These are phyloP conservation scores for Nothoprocta pentlandii DNA, from an alignment of 2,113 vertebrate species.

Conservation along the genomic window DNA sequence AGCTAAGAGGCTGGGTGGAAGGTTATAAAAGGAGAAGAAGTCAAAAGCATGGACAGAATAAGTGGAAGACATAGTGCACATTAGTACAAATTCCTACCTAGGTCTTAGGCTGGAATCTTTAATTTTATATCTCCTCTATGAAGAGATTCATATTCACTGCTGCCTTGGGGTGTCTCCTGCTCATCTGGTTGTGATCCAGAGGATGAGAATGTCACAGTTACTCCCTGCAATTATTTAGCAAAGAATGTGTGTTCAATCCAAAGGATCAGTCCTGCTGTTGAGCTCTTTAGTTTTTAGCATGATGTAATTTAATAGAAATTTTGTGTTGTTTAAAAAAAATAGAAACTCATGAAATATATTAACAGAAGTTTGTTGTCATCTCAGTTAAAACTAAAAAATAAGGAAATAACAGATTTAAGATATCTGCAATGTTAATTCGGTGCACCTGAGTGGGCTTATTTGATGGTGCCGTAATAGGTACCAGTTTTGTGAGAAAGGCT, in stretches of 20 bases:
- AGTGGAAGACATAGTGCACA: neutral
- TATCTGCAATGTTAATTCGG: neutral
- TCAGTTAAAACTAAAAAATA: neutral
- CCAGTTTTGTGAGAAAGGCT: neutral
- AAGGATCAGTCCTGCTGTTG: neutral
- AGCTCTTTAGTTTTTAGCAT: neutral
- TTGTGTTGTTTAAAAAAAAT: neutral
- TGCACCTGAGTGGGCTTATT: accelerated
- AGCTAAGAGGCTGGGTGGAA: neutral
- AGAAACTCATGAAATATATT: neutral
- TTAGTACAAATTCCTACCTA: neutral
- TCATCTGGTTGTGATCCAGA: neutral
- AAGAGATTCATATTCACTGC: neutral
- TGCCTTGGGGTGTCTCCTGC: neutral
- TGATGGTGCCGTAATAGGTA: neutral
- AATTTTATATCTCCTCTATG: neutral
- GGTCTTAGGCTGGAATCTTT: neutral
- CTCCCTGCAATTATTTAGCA: accelerated
- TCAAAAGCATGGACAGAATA: accelerated
- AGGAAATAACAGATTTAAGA: neutral
- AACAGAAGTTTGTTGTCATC: neutral
- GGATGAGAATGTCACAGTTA: accelerated
- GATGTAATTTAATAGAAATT: neutral
- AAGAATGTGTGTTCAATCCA: neutral
- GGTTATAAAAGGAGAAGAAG: neutral